Evolutionary conservation across 2,888 invertebrate genomes (phyloP).

Genomic region (Mystacides longicornis): DNA sequence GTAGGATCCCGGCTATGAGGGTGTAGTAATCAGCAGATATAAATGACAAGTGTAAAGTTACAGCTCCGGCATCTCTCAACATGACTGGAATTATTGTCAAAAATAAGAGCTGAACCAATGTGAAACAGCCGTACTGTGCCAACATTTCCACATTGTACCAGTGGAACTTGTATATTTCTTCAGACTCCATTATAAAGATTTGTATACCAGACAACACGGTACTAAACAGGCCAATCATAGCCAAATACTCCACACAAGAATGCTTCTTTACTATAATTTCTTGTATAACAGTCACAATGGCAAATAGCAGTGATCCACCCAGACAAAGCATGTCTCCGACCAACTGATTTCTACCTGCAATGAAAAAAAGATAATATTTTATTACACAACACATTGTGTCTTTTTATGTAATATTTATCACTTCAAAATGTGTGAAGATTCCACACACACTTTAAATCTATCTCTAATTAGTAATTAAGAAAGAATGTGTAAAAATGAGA

Average conservation of each 20-base stretch:
- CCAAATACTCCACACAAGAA: conserved; percentile 72
- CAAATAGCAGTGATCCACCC: conserved; percentile 69
- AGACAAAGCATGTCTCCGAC: conserved; percentile 79
- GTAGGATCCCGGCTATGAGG: conserved; percentile 68
- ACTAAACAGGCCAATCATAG: conserved; percentile 74
- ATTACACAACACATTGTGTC: too few relatives aligned
- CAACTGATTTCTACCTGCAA: conserved; percentile 66
- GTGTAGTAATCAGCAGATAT: conserved; percentile 82
- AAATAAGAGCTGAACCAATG: conserved; percentile 65
- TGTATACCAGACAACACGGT: conserved; percentile 70
- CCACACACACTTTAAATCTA: too few relatives aligned
- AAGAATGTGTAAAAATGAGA: too few relatives aligned
- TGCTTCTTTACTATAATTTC: conserved; percentile 75
- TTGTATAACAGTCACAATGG: conserved; percentile 71
- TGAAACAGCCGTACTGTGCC: conserved; percentile 53
- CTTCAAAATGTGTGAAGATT: too few relatives aligned
- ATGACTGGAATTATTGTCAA: conserved; percentile 71
- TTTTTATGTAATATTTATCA: too few relatives aligned
- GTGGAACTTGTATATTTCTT: conserved; percentile 57
- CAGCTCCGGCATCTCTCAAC: conserved; percentile 70
- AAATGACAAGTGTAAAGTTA: conserved; percentile 73
- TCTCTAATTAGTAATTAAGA: too few relatives aligned
- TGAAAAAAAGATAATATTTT: not conserved
- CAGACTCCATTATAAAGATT: conserved; percentile 68
- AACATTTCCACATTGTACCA: conserved; percentile 57